Conservation (phyloP, 2,113 vertebrate species). For the Rhea americana region DNA sequence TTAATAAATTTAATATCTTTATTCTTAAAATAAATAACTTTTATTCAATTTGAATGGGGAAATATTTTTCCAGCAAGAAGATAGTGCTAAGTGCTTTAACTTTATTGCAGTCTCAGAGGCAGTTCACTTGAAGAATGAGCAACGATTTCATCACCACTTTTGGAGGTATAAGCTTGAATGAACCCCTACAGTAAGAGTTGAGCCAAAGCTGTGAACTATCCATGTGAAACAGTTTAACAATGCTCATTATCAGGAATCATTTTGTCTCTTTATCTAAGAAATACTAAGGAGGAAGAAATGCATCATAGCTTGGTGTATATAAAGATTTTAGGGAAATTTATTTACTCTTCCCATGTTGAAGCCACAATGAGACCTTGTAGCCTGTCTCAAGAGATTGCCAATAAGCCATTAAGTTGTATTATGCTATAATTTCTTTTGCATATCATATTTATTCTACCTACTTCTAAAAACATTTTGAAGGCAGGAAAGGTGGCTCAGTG, state of each 20-base stretch:
- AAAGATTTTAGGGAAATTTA: neutral
- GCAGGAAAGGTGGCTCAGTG: neutral
- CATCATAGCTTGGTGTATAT: neutral
- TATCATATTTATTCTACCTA: neutral
- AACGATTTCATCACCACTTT: neutral
- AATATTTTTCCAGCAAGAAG: neutral
- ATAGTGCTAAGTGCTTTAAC: neutral
- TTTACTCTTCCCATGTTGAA: neutral
- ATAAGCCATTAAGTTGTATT: neutral
- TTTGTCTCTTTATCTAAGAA: slow-evolving; percentile 40
- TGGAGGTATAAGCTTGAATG: slow-evolving; percentile 32
- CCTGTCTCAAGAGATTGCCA: neutral
- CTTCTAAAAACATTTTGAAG: neutral
- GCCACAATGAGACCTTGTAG: neutral
- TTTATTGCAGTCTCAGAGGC: neutral
- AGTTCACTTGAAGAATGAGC: slow-evolving; percentile 41
- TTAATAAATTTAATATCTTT: slow-evolving; percentile 55
- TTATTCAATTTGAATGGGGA: neutral
- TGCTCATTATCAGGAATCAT: slow-evolving; percentile 4
- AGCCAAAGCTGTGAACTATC: slow-evolving; percentile 24
- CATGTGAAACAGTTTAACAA: neutral
- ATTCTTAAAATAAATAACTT: neutral
- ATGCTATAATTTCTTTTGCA: neutral
- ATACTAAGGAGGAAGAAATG: neutral
- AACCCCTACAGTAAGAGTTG: slow-evolving; percentile 17